A percentile compares a stretch with the other conserved stretches of the same genome.
These are phyloP conservation scores for Cryptosula pallasiana DNA, from an alignment of 2,888 invertebrate genomes.

Conservation along the genomic window DNA sequence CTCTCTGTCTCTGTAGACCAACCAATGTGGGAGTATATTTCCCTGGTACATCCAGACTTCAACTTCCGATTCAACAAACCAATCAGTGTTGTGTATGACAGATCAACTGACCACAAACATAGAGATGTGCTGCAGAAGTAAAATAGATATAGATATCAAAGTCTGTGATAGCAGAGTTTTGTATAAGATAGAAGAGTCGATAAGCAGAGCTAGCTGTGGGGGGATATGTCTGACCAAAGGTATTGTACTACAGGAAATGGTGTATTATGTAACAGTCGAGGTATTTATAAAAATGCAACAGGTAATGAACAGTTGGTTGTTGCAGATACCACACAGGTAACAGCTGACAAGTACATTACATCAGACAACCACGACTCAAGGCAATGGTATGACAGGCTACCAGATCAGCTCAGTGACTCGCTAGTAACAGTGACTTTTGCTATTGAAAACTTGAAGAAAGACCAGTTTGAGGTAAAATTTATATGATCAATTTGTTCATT, in stretches of 20 bases:
- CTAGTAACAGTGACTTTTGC: not conserved
- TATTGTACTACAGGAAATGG: no score
- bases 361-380: not conserved
- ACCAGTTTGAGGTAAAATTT: not conserved
- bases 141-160: not conserved
- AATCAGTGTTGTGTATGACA: not conserved
- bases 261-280: no score
- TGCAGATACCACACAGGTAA: no score
- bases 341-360: not conserved
- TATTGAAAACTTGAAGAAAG: not conserved
- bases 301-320: no score
- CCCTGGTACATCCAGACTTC: not conserved
- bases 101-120: not conserved
- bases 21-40: no score
- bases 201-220: not conserved
- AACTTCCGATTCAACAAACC: not conserved
- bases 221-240: not conserved
- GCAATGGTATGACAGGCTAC: not conserved
- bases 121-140: not conserved
- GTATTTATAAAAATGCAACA: no score
- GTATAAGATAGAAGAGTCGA: not conserved
- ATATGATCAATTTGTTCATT: no score
- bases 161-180: not conserved
- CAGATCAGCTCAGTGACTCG: not conserved
- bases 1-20: no score